phyloP scores from a whole-genome alignment of 2,113 vertebrate species.

The Crotalus viridis region DNA sequence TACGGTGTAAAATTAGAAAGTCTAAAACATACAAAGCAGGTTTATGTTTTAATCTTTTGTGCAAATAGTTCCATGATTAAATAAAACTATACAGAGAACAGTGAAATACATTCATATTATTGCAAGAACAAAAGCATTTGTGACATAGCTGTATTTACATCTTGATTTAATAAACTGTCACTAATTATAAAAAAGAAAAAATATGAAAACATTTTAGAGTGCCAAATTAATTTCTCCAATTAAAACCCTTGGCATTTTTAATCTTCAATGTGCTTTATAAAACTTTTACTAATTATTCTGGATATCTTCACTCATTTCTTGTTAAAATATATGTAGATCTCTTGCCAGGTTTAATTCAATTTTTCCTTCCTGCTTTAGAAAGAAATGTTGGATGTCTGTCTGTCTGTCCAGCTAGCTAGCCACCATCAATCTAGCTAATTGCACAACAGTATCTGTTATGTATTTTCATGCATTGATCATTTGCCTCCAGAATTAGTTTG shows the following conservation, averaged over 20 bases:
- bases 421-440: background rate
- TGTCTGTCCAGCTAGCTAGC: background rate
- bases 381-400: background rate
- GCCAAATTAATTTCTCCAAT: constrained; percentile 15
- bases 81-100: constrained; percentile 29
- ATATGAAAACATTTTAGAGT: constrained; percentile 34
- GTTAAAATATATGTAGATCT: background rate
- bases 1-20: constrained; percentile 41
- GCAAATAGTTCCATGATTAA: constrained; percentile 16
- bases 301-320: background rate
- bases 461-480: background rate
- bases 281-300: constrained; percentile 28
- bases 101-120: constrained; percentile 30
- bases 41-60: constrained; percentile 40
- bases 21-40: constrained; percentile 43
- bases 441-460: background rate
- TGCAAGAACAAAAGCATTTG: constrained; percentile 17
- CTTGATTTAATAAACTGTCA: constrained; percentile 27
- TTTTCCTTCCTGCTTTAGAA: background rate
- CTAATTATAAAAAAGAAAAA: constrained; percentile 18
- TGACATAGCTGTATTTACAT: constrained; percentile 37
- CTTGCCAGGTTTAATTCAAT: background rate
- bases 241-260: constrained; percentile 29
- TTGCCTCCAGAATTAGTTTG: background rate
- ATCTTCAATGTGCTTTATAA: constrained; percentile 19